These are phyloP conservation scores for Nephotettix cincticeps DNA, from an alignment of 1,140 invertebrate species.

Conservation along the genomic window DNA sequence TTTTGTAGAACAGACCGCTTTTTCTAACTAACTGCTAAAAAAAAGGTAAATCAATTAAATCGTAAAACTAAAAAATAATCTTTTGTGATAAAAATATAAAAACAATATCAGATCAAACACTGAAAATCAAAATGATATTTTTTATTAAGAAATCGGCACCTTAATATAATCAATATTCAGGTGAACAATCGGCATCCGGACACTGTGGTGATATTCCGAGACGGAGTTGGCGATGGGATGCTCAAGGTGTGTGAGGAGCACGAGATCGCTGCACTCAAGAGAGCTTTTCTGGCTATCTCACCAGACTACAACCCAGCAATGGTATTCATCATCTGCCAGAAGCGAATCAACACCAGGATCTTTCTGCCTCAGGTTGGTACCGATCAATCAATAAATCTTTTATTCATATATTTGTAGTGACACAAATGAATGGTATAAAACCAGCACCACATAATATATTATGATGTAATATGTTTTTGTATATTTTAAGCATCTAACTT, in stretches of 20 bases:
- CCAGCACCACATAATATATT: too few species aligned
- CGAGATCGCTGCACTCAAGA: slow-evolving; percentile 76
- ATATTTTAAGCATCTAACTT: too few species aligned
- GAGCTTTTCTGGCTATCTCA: slow-evolving; percentile 56
- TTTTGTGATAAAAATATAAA: background rate
- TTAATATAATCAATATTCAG: slow-evolving; percentile 45
- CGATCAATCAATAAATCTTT: too few species aligned
- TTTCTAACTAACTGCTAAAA: too few species aligned
- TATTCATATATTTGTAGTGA: too few species aligned
- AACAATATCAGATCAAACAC: background rate
- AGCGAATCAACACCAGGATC: slow-evolving; percentile 84
- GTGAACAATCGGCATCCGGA: slow-evolving; percentile 67
- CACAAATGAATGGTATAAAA: too few species aligned
- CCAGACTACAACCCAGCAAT: slow-evolving; percentile 64
- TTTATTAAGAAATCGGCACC: background rate
- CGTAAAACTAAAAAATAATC: too few species aligned
- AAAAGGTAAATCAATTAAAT: too few species aligned
- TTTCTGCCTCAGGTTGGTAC: slow-evolving; percentile 47
- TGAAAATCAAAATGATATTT: background rate
- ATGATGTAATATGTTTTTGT: too few species aligned
- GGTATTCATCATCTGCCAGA: slow-evolving; percentile 84
- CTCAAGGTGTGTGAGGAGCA: slow-evolving; percentile 65
- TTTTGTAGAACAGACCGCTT: too few species aligned
- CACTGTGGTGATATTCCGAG: slow-evolving; percentile 84
- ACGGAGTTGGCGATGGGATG: slow-evolving; percentile 91